phyloP scores from a whole-genome alignment of 1,140 invertebrate species.

The Saccostrea glomerata region DNA sequence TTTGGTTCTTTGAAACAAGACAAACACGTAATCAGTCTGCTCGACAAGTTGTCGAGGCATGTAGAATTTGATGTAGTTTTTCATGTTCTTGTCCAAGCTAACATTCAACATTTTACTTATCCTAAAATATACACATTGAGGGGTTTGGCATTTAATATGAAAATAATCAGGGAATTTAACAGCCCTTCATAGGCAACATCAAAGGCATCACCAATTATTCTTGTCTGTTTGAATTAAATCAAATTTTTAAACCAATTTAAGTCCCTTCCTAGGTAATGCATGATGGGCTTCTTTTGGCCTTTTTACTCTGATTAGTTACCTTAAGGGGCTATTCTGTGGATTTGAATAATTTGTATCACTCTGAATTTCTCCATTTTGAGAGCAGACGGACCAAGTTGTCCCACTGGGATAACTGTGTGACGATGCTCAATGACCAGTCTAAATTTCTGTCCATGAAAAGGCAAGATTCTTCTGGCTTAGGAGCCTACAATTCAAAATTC shows the following conservation, averaged over 20 bases:
- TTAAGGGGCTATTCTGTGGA: not conserved
- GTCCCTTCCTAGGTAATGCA: conserved; percentile 15
- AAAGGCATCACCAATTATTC: conserved; percentile 27
- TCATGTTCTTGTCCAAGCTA: conserved; percentile 17
- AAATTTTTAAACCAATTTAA: conserved; percentile 2
- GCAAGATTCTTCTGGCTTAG: not conserved
- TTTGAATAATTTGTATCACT: conserved; percentile 29
- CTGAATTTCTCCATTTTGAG: not conserved
- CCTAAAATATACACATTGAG: conserved; percentile 3
- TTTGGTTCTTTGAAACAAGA: conserved; percentile 34
- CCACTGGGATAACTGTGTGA: conserved; percentile 20
- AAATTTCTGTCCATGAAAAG: conserved; percentile 19
- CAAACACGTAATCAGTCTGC: conserved; percentile 33
- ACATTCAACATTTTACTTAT: conserved; percentile 36
- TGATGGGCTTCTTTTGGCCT: not conserved
- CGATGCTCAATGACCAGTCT: conserved; percentile 12
- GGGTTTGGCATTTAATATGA: conserved; percentile 17
- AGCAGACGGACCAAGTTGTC: not conserved
- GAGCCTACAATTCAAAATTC: conserved; percentile 28
- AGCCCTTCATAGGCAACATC: conserved; percentile 8
- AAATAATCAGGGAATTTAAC: conserved; percentile 35
- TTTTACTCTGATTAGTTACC: conserved; percentile 4
- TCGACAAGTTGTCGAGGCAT: conserved; percentile 30
- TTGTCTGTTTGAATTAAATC: conserved; percentile 32
- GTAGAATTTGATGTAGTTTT: conserved; percentile 12